Evolutionary conservation across 1,140 invertebrate species (phyloP).

Genomic region (Andricus grossulariae): DNA sequence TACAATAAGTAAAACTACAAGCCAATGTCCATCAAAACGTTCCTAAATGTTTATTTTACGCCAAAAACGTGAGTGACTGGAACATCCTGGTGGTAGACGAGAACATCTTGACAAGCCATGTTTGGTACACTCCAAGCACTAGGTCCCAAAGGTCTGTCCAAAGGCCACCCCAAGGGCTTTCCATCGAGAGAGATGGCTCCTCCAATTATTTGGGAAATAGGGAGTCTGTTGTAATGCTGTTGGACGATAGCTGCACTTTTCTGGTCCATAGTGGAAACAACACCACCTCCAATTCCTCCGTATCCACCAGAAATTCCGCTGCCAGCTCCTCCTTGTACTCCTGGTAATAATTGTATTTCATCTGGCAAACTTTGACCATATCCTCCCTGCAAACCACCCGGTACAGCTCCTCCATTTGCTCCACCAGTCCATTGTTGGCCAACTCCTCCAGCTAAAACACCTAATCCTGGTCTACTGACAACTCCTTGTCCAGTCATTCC

Average conservation of each 20-base stretch:
- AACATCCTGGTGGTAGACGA: constrained; percentile 69
- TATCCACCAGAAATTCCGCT: not conserved
- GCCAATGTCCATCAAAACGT: not conserved
- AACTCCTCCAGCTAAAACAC: constrained; percentile 30
- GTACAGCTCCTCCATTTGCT: no score
- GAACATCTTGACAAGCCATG: constrained; percentile 71
- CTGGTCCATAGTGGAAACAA: not conserved
- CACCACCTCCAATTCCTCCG: constrained; percentile 33
- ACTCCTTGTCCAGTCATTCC: not conserved
- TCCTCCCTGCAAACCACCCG: no score
- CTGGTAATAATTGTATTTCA: no score
- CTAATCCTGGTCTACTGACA: constrained; percentile 5
- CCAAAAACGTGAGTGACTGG: constrained; percentile 43
- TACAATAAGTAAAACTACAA: no score
- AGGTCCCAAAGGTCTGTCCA: constrained; percentile 67
- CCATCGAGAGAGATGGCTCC: no score
- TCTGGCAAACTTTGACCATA: no score
- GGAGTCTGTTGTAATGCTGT: not conserved
- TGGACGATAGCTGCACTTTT: constrained; percentile 7
- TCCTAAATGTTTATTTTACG: not conserved
- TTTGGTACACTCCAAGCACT: constrained; percentile 5
- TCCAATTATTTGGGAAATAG: not conserved
- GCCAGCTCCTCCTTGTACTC: constrained; percentile 17
- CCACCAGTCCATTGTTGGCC: not conserved
- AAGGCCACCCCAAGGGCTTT: constrained; percentile 75